Conservation (phyloP, 2,113 vertebrate genomes). For the Crypturellus undulatus region DNA sequence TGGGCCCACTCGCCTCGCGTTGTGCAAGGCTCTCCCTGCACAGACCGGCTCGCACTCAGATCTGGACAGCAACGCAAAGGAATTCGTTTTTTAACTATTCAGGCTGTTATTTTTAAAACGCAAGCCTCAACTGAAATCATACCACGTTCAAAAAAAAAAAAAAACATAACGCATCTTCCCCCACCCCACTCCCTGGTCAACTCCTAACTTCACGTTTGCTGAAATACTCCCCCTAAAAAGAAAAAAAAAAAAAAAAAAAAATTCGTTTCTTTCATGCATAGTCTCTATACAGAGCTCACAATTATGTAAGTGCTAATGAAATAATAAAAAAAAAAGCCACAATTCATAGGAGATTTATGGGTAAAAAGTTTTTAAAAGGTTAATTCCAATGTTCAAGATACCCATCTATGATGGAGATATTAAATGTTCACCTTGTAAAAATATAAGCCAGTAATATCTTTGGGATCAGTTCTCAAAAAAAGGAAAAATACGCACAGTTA, state of each 20-base stretch:
- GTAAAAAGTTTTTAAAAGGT: constrained; percentile 36
- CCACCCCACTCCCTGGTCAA: not conserved
- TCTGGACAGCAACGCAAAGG: accelerated
- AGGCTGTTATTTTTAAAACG: accelerated
- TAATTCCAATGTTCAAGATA: not conserved
- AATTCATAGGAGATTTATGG: not conserved
- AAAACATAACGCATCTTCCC: too few relatives aligned
- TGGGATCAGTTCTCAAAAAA: not conserved
- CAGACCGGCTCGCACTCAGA: accelerated
- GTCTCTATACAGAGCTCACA: not conserved
- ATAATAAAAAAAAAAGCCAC: not conserved
- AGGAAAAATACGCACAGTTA: not conserved
- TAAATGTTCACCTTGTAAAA: not conserved
- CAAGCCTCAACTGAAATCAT: not conserved
- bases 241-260: not conserved
- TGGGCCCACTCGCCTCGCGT: too few relatives aligned
- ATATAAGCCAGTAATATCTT: not conserved
- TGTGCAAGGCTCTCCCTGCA: not conserved
- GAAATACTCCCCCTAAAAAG: not conserved
- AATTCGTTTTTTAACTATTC: accelerated
- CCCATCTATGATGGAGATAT: not conserved
- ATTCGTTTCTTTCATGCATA: not conserved
- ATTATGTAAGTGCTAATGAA: not conserved
- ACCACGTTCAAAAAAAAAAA: not conserved
- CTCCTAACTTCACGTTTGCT: not conserved